Base-by-base conservation (phyloP, 1,140 invertebrate genomes). In the Orius laevigatus region DNA sequence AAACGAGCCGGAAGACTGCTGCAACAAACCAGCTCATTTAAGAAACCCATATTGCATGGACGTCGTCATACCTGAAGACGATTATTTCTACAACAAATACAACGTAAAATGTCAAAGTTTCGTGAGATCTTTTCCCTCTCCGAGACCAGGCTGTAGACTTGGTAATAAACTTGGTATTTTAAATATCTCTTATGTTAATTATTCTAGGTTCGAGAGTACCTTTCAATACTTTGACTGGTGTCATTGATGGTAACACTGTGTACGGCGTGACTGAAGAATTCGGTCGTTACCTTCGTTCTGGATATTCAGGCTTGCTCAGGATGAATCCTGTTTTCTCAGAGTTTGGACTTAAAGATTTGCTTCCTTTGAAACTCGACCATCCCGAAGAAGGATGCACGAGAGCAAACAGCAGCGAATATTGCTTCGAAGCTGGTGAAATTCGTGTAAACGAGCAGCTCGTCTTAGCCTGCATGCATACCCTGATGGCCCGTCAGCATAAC, bases 1-100 rank as follows among this genome's bases (percentile, higher is more conserved):
- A 50, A 89, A 89, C 62, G 85, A 89, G 62, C 84, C 84, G 3
- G 84, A 86, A 65, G 84, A 90, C 62, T 91, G 87, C 61, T 91
- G 87, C 61, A 71, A 81, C 53, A 70, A 80, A 10, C 75, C 81
- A 4, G 67, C 73, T 4, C 77, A 86, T 56, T 65, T 79, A n/a
- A 85, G 84, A 57, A 85, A 92, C 67, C 87, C 86, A 0, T 89
- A 89, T 60, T 95, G 91, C 62, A 83, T 92, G 61, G 86, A 92
- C 63, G 91, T 95, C 54, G 61, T 69, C n/a, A 79, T 95, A 31
- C 89, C 90, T 0, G 78, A 81, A 46, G 82, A 92, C 59, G 91
- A 95, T 65, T 88, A 89, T 58, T 93, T 92, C 70, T 94, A 87
- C 68, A 73, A 78, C 11, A 69, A 87, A 34, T 92, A 84, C 63